These are phyloP conservation scores for Arvicanthis niloticus DNA, from an alignment of 2,113 vertebrate species.

Conservation along the genomic window DNA sequence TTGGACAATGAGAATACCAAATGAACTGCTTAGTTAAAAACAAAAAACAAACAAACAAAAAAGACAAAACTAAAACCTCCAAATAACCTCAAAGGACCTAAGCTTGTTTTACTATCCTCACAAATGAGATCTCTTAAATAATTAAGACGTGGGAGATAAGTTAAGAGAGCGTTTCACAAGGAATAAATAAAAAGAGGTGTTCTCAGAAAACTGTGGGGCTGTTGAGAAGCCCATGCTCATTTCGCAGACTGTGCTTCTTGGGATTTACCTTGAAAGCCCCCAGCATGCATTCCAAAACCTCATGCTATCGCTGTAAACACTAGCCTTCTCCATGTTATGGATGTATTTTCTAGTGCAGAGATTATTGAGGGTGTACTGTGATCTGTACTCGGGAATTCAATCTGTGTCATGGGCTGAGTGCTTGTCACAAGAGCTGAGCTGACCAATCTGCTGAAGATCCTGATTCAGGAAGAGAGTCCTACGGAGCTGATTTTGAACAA, in stretches of 20 bases:
- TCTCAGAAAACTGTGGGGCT: not conserved
- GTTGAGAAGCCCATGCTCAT: not conserved
- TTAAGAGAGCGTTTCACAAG: not conserved
- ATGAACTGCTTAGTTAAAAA: not conserved
- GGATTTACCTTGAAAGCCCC: not conserved
- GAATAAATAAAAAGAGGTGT: not conserved
- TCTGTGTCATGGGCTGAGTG: not conserved
- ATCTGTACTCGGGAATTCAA: not conserved
- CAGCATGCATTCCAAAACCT: not conserved
- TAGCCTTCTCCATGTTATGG: not conserved
- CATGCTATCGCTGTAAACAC: not conserved
- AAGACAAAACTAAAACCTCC: not conserved
- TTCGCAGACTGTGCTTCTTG: not conserved
- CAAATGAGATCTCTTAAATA: not conserved
- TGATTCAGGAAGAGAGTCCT: not conserved
- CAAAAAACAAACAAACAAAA: not conserved
- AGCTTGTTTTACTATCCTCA: not conserved
- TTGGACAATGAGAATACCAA: conserved; percentile 22
- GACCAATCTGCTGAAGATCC: not conserved
- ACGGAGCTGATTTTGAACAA: not conserved
- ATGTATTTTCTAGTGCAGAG: not conserved
- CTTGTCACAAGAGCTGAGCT: not conserved
- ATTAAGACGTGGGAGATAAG: not conserved
- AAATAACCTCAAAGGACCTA: not conserved
- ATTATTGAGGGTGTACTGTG: not conserved